These are phyloP conservation scores for Ecliptopera silaceata DNA, from an alignment of 2,888 invertebrate species.

Conservation along the genomic window DNA sequence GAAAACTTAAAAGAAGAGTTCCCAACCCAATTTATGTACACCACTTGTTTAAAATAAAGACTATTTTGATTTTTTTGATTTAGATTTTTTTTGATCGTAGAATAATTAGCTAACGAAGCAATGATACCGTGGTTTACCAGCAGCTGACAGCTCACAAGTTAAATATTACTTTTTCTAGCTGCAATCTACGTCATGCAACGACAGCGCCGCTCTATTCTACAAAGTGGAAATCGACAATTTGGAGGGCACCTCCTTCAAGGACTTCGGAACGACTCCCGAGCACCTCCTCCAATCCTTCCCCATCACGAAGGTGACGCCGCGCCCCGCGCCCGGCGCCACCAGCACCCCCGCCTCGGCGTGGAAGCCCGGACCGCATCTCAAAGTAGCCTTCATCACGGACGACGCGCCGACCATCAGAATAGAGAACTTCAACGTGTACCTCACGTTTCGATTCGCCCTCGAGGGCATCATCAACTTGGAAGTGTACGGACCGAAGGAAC, in stretches of 20 bases:
- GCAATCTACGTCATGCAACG: not conserved
- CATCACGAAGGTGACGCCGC: not conserved
- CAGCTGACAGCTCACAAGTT: too few relatives aligned
- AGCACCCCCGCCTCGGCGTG: not conserved
- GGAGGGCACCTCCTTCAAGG: slow-evolving; percentile 11
- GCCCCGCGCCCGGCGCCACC: not conserved
- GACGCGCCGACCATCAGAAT: not conserved
- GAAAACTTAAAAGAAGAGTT: too few relatives aligned
- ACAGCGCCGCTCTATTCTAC: not conserved
- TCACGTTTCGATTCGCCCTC: slow-evolving; percentile 5
- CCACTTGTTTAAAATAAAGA: too few relatives aligned
- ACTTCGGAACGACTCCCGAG: slow-evolving; percentile 1
- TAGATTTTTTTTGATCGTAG: too few relatives aligned
- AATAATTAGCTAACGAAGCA: too few relatives aligned
- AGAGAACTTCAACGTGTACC: slow-evolving; percentile 7
- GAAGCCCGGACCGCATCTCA: slow-evolving; percentile 8
- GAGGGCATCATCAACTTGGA: not conserved
- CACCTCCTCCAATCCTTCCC: not conserved
- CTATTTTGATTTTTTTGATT: too few relatives aligned
- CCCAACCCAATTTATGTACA: too few relatives aligned
- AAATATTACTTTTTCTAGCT: slow-evolving; percentile 1
- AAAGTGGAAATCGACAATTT: not conserved
- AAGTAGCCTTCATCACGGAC: not conserved
- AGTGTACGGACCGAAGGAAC: too few relatives aligned
- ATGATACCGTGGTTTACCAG: too few relatives aligned